Evolutionary conservation across 2,113 vertebrate genomes (phyloP).

Genomic region (Phainopepla nitens): DNA sequence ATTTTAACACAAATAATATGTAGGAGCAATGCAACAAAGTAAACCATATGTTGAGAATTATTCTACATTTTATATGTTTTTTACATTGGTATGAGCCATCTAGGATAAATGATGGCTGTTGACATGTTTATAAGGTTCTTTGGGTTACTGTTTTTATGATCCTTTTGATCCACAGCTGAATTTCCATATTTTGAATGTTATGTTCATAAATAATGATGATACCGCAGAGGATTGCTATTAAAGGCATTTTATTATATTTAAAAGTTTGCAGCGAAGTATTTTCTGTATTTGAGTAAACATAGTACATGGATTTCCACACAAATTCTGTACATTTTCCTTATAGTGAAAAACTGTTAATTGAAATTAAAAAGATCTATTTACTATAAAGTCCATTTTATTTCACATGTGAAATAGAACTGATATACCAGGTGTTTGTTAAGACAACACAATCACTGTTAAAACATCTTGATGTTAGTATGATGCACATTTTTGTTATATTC

Average conservation of each 20-base stretch:
- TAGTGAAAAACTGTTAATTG: slow-evolving; percentile 37
- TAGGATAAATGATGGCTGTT: slow-evolving; percentile 59
- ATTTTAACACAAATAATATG: slow-evolving; percentile 66
- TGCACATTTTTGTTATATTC: slow-evolving; percentile 5
- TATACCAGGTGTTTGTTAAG: background rate
- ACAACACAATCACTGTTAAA: slow-evolving; percentile 48
- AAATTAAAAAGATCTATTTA: slow-evolving; percentile 48
- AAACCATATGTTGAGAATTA: slow-evolving; percentile 49
- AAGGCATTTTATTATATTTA: slow-evolving; percentile 54
- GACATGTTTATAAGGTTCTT: slow-evolving; percentile 66
- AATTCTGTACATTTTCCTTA: slow-evolving; percentile 45
- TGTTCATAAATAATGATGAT: slow-evolving; percentile 37
- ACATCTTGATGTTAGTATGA: slow-evolving; percentile 13
- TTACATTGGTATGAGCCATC: slow-evolving; percentile 67
- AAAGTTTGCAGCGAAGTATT: slow-evolving; percentile 49
- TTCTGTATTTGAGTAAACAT: slow-evolving; percentile 63
- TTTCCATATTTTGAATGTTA: slow-evolving; percentile 60
- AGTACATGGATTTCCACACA: slow-evolving; percentile 48
- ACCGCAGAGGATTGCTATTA: slow-evolving; percentile 53
- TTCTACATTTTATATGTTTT: slow-evolving; percentile 70
- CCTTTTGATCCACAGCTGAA: slow-evolving; percentile 54
- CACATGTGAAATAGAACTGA: slow-evolving; percentile 36
- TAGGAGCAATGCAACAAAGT: slow-evolving; percentile 53
- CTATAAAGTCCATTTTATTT: slow-evolving; percentile 56
- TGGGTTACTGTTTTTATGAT: slow-evolving; percentile 58